Percentiles rank a stretch among this genome's conserved stretches.
Evolutionary conservation across 2,888 invertebrate species (phyloP).

Genomic region (Chaetoderma sp.): DNA sequence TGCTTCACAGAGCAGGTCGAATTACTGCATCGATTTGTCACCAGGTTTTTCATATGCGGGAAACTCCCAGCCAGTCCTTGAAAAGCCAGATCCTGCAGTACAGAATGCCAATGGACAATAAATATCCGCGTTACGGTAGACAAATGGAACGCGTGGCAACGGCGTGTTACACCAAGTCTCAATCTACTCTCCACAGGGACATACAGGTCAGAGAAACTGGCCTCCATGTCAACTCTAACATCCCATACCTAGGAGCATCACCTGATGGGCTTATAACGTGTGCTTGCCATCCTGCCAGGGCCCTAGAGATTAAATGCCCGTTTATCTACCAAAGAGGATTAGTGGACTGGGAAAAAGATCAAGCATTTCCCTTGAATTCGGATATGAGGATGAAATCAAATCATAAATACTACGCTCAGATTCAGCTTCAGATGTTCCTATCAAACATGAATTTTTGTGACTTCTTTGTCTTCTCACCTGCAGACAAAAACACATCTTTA

Average conservation of each 20-base stretch:
- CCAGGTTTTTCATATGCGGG: background rate
- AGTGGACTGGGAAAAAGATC: background rate
- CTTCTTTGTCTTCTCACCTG: background rate
- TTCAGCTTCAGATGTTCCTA: background rate
- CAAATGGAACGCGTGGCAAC: background rate
- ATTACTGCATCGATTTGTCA: background rate
- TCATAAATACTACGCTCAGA: background rate
- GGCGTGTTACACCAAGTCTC: background rate
- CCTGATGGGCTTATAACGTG: background rate
- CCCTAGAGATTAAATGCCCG: no score
- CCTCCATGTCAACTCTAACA: background rate
- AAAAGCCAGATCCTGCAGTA: background rate
- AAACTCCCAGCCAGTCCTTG: background rate
- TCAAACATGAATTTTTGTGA: background rate
- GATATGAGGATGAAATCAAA: background rate
- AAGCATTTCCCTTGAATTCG: background rate
- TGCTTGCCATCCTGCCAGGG: background rate
- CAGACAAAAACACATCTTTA: background rate
- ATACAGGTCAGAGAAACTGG: background rate
- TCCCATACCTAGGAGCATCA: background rate
- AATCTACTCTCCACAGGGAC: background rate
- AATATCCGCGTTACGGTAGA: background rate
- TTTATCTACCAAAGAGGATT: background rate
- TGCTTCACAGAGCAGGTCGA: background rate
- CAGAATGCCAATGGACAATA: background rate